Base-by-base conservation (phyloP, 2,888 invertebrate species). In the Steinernema scapterisci region DNA sequence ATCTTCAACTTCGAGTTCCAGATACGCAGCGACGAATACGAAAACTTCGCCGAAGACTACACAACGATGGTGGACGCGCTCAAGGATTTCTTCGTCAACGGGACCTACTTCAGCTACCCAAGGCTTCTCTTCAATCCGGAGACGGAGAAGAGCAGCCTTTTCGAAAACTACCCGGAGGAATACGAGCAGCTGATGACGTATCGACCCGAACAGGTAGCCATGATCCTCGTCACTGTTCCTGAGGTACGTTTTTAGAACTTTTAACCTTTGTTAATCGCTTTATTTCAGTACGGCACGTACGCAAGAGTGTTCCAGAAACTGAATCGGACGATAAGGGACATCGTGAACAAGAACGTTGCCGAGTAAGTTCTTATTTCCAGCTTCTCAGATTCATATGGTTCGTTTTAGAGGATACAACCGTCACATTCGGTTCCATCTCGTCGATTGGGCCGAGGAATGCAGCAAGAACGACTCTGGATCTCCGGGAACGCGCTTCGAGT, bases 141-240 rank as follows among this genome's bases (percentile, higher is more conserved):
- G 11, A 21, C 2, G 1, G 19, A n/a, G 21, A 23, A 7, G 19
- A 45, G 48, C 5, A 48, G 19, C 48, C 11, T 11, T 11, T n/a
- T 11, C 23, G 21, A 23, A 2, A 9, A 11, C 2, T 11, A 19
- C 52, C 21, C 11, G 1, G 23, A 11, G 19, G 7, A 1, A 21
- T 23, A 1, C 23, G 1, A 11, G 21, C 7, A 19, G 11, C 21
- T 21, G 6, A 21, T 21, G 23, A 9, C 21, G 23, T 52, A 52
- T 11, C 19, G 11, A 3, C 19, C 23, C 19, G 21, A 52, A 21
- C 63, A 25, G 13, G 63, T 63, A 7, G 27, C 27, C n/a, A 1
- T 63, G 16, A 27, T 63, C 38, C 27, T 63, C 27, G 63, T 63
- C 31, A 63, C 63, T 9, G 38, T 63, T 31, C 63, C 63, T 16